Evolutionary conservation across 2,113 vertebrate genomes (phyloP).

Genomic region (Sclerurus mexicanus): DNA sequence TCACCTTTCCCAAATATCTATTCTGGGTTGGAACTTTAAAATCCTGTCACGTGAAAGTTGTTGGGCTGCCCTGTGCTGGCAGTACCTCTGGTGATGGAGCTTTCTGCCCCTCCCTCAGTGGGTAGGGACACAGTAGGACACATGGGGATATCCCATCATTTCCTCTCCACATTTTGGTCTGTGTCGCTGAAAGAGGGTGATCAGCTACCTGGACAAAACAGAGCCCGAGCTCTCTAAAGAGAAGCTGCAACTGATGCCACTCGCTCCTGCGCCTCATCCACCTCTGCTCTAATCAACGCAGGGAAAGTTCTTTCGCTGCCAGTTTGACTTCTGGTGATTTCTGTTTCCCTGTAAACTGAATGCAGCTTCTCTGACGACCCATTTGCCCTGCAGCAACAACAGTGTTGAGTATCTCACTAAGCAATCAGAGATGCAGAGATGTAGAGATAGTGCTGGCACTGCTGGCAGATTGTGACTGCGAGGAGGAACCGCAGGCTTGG

Average conservation of each 20-base stretch:
- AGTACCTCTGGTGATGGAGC: neutral
- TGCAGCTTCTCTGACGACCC: neutral
- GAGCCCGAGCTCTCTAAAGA: neutral
- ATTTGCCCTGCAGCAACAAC: neutral
- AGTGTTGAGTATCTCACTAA: neutral
- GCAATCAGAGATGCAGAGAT: neutral
- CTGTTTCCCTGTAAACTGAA: neutral
- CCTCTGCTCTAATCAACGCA: neutral
- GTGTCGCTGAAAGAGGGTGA: neutral
- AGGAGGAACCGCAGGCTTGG: fast-evolving
- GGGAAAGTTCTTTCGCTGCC: neutral
- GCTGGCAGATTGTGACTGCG: neutral
- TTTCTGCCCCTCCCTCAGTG: neutral
- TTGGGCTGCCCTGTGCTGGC: neutral
- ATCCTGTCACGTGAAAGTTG: neutral
- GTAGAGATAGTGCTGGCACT: neutral
- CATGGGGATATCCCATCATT: fast-evolving
- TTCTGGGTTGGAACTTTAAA: neutral
- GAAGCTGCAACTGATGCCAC: neutral
- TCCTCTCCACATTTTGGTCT: neutral
- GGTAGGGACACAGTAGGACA: fast-evolving
- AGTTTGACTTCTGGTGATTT: neutral
- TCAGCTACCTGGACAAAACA: neutral
- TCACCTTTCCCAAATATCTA: neutral
- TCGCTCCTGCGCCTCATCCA: fast-evolving